A percentile compares a stretch with the other conserved stretches of the same genome.
Evolutionary conservation across 2,113 vertebrate species (phyloP).

Genomic region (Gymnarchus niloticus): DNA sequence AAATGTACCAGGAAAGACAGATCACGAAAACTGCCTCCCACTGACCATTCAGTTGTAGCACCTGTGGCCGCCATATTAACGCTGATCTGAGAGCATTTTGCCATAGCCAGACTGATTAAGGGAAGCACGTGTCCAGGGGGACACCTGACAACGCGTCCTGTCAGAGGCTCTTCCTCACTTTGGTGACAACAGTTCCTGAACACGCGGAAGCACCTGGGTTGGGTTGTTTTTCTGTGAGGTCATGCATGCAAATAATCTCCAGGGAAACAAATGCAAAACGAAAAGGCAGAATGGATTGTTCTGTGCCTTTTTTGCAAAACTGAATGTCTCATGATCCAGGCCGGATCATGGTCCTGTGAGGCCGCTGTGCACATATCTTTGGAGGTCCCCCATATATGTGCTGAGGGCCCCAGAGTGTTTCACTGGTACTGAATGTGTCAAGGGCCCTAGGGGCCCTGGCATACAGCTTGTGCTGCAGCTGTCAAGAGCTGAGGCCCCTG

Average conservation of each 20-base stretch:
- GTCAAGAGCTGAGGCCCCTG: too few species aligned
- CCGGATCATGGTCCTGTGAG: too few species aligned
- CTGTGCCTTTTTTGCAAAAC: not conserved
- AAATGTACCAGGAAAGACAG: not conserved
- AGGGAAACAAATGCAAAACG: slow-evolving; percentile 15
- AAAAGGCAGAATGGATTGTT: not conserved
- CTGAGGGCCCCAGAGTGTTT: too few species aligned
- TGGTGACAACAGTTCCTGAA: slow-evolving; percentile 2
- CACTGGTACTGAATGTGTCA: too few species aligned
- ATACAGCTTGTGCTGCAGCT: too few species aligned
- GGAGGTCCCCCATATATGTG: too few species aligned
- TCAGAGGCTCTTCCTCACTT: not conserved
- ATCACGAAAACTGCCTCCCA: not conserved
- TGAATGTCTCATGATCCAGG: too few species aligned
- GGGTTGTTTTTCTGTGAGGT: not conserved
- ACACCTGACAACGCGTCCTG: slow-evolving; percentile 21
- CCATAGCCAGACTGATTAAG: not conserved
- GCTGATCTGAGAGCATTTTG: not conserved
- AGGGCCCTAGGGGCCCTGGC: too few species aligned
- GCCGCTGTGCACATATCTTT: too few species aligned
- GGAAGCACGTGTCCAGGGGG: slow-evolving; percentile 15
- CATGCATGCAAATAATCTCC: slow-evolving; percentile 16
- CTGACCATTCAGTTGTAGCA: too few species aligned
- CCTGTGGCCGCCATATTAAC: too few species aligned
- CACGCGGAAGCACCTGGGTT: slow-evolving; percentile 10